phyloP scores from a whole-genome alignment of 2,797 vertebrate genomes.

The Poeciliopsis paucimaculata region DNA sequence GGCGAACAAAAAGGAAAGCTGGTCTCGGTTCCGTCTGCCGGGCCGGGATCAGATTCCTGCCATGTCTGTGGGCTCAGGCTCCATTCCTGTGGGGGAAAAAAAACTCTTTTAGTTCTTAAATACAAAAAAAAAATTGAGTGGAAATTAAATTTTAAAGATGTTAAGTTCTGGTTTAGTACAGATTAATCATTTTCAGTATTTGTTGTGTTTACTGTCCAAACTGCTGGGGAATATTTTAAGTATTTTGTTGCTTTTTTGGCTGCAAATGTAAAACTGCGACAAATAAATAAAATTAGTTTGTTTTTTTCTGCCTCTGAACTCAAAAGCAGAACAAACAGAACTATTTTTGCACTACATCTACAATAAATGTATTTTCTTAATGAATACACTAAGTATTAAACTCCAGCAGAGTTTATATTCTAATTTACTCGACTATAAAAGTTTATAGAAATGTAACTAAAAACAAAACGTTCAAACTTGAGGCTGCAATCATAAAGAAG shows the following conservation, averaged over 20 bases:
- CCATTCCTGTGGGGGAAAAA: slow-evolving; percentile 66
- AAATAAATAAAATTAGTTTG: not conserved
- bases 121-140: slow-evolving; percentile 20
- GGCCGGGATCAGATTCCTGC: slow-evolving; percentile 60
- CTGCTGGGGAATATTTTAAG: not conserved
- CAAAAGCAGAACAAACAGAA: not conserved
- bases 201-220: slow-evolving; percentile 24
- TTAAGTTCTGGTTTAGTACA: slow-evolving; percentile 23
- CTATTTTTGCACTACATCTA: not conserved
- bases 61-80: slow-evolving; percentile 63
- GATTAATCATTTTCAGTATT: slow-evolving; percentile 23
- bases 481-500: slow-evolving; percentile 4
- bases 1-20: slow-evolving; percentile 7
- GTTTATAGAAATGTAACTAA: not conserved
- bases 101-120: slow-evolving; percentile 29
- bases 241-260: not conserved
- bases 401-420: not conserved
- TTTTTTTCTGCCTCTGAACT: not conserved
- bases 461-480: not conserved
- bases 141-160: slow-evolving; percentile 1
- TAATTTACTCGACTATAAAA: no score
- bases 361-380: no score
- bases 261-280: not conserved
- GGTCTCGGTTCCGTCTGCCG: slow-evolving; percentile 30
- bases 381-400: not conserved